Evolutionary conservation across 2,888 invertebrate species (phyloP), one percentile per base, ranked within the genome.

Genomic region (Limnephilus lunatus): DNA sequence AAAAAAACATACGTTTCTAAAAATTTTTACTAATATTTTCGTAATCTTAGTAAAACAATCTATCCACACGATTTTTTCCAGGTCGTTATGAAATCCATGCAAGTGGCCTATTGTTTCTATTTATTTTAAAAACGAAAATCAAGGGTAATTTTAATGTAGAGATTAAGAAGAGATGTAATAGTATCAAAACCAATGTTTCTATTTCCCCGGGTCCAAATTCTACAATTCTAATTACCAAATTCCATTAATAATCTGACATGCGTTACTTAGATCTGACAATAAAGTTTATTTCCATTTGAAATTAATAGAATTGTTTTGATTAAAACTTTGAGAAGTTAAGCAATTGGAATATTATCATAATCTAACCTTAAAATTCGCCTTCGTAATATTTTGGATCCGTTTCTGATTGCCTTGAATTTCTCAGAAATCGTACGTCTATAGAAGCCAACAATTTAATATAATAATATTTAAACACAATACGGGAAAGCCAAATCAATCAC

Each of bases 121-220:
- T 39, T 44, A 44, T 44, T 83, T 35, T 19, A 32, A 83, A 83
- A 15, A 83, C 68, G 68, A 90, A 85, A 90, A 85, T 90, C 35
- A 80, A 90, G 90, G 90, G 85, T 90, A 90, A 90, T 90, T 90
- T 90, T 90, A 90, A 53, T 44, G 85, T 86, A 86, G 86, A 30
- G 14, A 86, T 35, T 83, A 86, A 86, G 19, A 86, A 86, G n/a
- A n/a, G 25, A 68, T 25, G 68, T 68, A 68, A 25, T 44, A 86
- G 3, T 48, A 85, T 35, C 53, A 39, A 39, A 48, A 86, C 30
- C 86, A 86, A 86, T 30, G 68, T 68, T 86, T 35, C 86, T 86
- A 86, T 44, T 86, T 86, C 44, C 25, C 86, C 86, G 86, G 86
- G 86, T 86, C 86, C 86, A 86, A 86, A 86, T 44, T 86, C 44